Evolutionary conservation across 2,113 vertebrate genomes (phyloP).

Genomic region (Varanus salvator): DNA sequence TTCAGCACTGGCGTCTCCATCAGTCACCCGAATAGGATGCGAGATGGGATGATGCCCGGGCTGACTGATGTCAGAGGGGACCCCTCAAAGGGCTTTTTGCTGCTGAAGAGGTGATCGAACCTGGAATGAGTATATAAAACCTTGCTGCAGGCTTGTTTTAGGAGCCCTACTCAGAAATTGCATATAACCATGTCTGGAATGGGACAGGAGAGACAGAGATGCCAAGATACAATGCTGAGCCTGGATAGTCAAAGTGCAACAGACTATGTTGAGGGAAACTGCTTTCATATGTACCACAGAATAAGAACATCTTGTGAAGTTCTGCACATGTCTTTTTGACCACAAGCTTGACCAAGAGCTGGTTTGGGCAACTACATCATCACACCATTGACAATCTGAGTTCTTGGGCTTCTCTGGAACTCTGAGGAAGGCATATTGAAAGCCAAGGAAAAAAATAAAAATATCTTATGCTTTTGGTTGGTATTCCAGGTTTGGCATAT

Average conservation of each 20-base stretch:
- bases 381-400: too few relatives aligned
- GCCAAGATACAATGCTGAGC: not conserved
- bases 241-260: not conserved
- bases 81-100: not conserved
- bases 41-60: not conserved
- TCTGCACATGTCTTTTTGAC: not conserved
- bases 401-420: not conserved
- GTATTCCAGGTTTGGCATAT: not conserved
- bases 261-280: too few relatives aligned
- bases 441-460: not conserved
- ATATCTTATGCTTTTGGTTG: not conserved
- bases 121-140: not conserved
- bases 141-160: too few relatives aligned
- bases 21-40: not conserved
- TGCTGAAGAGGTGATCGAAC: too few relatives aligned
- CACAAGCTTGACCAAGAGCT: too few relatives aligned
- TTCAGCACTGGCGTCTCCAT: not conserved
- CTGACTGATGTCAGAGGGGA: not conserved
- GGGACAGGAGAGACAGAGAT: too few relatives aligned
- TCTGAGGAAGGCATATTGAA: too few relatives aligned
- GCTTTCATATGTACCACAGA: not conserved
- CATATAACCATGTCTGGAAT: not conserved
- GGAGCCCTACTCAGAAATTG: too few relatives aligned
- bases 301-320: not conserved
- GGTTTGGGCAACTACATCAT: not conserved